A percentile compares a stretch with the other conserved stretches of the same genome.
phyloP scores from a whole-genome alignment of 30 jellyfish, hydroid and myxozoan species.

The Aurelia sp. region DNA sequence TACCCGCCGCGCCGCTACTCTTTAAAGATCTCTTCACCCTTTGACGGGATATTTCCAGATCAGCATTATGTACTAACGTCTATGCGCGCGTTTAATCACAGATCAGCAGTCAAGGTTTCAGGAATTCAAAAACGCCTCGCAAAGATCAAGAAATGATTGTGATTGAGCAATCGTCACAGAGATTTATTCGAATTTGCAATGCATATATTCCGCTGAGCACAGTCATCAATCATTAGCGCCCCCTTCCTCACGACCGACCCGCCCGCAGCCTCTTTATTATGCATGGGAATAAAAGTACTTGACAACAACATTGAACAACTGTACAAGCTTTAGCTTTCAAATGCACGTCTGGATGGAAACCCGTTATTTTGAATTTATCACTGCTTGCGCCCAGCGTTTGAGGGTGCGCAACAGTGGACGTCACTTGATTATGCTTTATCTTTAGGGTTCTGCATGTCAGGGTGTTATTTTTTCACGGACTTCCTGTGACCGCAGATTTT shows the following conservation, averaged over 20 bases:
- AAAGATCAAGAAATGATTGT: slow-evolving; percentile 14
- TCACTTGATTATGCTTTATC: too few species aligned
- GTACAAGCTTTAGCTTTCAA: neutral
- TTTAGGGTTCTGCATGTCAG: too few species aligned
- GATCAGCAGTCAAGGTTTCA: slow-evolving; percentile 45
- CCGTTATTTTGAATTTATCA: too few species aligned
- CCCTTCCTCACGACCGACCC: slow-evolving; percentile 9
- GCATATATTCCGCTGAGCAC: slow-evolving; percentile 6
- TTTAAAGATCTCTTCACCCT: slow-evolving; percentile 36
- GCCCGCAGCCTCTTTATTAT: slow-evolving; percentile 8
- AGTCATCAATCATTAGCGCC: neutral
- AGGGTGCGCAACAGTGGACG: too few species aligned
- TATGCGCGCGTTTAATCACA: slow-evolving; percentile 38
- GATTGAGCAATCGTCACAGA: too few species aligned
- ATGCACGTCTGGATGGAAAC: slow-evolving; percentile 6
- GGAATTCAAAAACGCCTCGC: slow-evolving; percentile 55
- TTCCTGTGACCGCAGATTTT: too few species aligned
- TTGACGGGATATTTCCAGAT: slow-evolving; percentile 71
- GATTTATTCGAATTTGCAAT: neutral
- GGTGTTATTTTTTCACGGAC: too few species aligned
- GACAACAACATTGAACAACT: slow-evolving; percentile 26
- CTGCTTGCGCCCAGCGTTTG: too few species aligned
- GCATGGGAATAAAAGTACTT: slow-evolving; percentile 29
- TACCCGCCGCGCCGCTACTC: slow-evolving; percentile 79
- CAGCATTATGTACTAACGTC: slow-evolving; percentile 52